Conservation (phyloP, 2,888 invertebrate species). For the Stenoptilia bipunctidactyla region DNA sequence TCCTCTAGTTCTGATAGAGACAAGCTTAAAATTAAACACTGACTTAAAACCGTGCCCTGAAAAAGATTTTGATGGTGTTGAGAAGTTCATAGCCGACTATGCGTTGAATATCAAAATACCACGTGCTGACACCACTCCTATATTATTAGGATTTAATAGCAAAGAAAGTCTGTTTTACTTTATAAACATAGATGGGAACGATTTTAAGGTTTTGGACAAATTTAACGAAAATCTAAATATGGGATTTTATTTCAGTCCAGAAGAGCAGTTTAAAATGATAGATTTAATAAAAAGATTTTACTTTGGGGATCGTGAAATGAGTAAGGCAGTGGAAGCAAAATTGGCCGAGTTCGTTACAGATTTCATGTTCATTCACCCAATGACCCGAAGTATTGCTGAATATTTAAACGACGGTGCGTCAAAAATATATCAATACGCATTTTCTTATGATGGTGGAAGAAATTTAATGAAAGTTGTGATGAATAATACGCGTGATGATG, state of each 20-base stretch:
- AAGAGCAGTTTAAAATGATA: constrained; percentile 19
- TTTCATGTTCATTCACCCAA: constrained; percentile 27
- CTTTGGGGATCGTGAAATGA: constrained; percentile 27
- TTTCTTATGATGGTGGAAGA: constrained; percentile 32
- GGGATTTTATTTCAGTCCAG: constrained; percentile 19
- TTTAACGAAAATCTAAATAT: constrained; percentile 16
- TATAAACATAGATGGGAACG: constrained; percentile 13
- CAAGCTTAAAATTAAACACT: constrained; percentile 18
- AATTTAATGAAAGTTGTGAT: constrained; percentile 18
- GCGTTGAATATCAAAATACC: constrained; percentile 23
- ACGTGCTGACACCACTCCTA: constrained; percentile 26
- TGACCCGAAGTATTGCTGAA: constrained; percentile 26
- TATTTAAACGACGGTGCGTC: constrained; percentile 23
- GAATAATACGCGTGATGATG: constrained; percentile 18
- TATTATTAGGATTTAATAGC: constrained; percentile 34
- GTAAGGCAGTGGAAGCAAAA: constrained; percentile 15
- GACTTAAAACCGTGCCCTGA: constrained; percentile 36
- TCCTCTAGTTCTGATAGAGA: constrained; percentile 22
- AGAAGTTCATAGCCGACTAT: constrained; percentile 26
- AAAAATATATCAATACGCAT: constrained; percentile 36
- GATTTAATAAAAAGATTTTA: constrained; percentile 29
- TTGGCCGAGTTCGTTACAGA: constrained; percentile 34
- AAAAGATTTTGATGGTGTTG: constrained; percentile 25
- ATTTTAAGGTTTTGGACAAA: constrained; percentile 19
- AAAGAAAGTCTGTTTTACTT: constrained; percentile 23